Percentiles rank a stretch among this genome's conserved stretches.
Evolutionary conservation across 2,888 invertebrate species (phyloP).

Genomic region (Flabesymbios commensalis): DNA sequence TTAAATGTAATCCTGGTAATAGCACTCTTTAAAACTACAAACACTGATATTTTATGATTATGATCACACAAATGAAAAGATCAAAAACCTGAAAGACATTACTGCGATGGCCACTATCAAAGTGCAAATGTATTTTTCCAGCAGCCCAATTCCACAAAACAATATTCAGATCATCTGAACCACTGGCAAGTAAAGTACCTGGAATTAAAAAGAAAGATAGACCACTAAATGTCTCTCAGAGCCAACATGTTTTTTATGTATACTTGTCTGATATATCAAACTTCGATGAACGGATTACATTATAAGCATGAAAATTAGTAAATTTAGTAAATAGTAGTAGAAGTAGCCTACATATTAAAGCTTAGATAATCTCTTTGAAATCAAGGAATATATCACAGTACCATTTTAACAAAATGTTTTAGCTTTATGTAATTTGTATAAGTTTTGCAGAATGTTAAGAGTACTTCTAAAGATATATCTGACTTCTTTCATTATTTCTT

Average conservation of each 20-base stretch:
- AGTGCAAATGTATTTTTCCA: slow-evolving; percentile 70
- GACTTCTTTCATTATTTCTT: background rate
- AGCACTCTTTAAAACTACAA: background rate
- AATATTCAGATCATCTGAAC: slow-evolving; percentile 86
- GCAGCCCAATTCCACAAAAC: slow-evolving; percentile 90
- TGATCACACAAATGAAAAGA: background rate
- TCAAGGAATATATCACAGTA: too few species aligned
- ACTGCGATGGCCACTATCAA: slow-evolving; percentile 80
- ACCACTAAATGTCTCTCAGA: background rate
- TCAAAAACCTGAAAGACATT: slow-evolving; percentile 79
- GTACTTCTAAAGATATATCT: too few species aligned
- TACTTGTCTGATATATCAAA: background rate
- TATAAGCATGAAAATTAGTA: background rate
- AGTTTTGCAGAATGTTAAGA: too few species aligned
- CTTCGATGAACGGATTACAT: too few species aligned
- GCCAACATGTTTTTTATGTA: background rate
- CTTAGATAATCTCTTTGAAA: too few species aligned
- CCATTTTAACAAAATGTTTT: too few species aligned
- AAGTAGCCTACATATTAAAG: too few species aligned
- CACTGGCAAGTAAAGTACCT: slow-evolving; percentile 78
- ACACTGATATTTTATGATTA: background rate
- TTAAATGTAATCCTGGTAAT: too few species aligned
- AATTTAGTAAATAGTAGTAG: background rate
- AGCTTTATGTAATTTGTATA: too few species aligned
- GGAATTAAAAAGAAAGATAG: slow-evolving; percentile 10